These are phyloP conservation scores for Chelonus formosanus DNA, from an alignment of 2,888 invertebrate genomes.

Conservation along the genomic window DNA sequence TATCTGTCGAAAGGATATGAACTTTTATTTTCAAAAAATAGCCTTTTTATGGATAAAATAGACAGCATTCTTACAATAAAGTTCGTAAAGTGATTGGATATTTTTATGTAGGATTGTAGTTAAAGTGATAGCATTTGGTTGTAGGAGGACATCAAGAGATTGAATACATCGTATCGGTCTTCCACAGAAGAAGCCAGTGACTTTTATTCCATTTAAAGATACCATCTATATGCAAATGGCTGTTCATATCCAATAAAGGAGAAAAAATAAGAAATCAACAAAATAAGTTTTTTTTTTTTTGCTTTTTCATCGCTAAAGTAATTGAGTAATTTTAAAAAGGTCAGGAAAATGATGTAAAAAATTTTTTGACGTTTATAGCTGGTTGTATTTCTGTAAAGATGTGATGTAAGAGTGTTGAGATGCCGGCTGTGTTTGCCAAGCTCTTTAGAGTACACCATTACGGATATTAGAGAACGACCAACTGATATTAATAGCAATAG, in stretches of 20 bases:
- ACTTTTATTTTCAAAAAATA: not conserved
- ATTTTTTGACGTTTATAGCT: constrained; percentile 6
- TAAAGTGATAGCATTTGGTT: constrained; percentile 8
- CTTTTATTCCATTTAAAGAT: constrained; percentile 17
- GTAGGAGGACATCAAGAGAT: not conserved
- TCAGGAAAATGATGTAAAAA: not conserved
- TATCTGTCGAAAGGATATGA: too few relatives aligned
- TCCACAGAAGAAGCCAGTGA: not conserved
- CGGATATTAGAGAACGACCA: constrained; percentile 22
- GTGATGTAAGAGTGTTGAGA: constrained; percentile 21
- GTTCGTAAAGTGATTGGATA: constrained; percentile 19
- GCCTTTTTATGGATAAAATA: not conserved
- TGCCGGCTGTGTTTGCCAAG: constrained; percentile 15
- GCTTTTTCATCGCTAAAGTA: constrained; percentile 3
- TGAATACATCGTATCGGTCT: constrained; percentile 6
- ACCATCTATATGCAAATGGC: constrained; percentile 11
- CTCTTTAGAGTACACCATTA: constrained; percentile 23
- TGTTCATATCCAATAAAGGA: constrained; percentile 3
- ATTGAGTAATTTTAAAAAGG: not conserved
- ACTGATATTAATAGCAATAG: constrained; percentile 20
- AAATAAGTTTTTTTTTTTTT: not conserved
- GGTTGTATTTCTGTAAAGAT: constrained; percentile 11
- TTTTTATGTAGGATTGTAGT: constrained; percentile 8
- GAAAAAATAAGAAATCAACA: not conserved
- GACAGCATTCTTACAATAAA: not conserved